Evolutionary conservation across 2,888 invertebrate species (phyloP), one percentile per base, ranked within the genome.

Genomic region (Eumerus sabulonum): DNA sequence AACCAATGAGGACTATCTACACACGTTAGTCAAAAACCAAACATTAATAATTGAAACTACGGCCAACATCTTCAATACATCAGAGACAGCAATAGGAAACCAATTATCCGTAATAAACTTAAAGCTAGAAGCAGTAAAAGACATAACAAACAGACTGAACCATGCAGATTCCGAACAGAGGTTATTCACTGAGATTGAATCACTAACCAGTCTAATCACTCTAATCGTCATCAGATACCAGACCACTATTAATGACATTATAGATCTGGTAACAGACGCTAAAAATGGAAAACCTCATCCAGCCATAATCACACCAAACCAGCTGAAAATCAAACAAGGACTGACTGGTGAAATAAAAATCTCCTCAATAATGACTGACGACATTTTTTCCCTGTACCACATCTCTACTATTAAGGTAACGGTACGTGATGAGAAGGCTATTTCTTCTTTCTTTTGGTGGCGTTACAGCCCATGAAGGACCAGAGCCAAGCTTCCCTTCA

Each of bases 301-400:
- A 11, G 5, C 36, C 36, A 36, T 36, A 9, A 11, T 36, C 18
- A 57, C 44, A n/a, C 1, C 45, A 45, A 59, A 17, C 40, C 40
- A n/a, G n/a, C n/a, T n/a, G n/a, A n/a, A n/a, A n/a, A 47, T 47
- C 36, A 59, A 17, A 47, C 27, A 36, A 59, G 13, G 36, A 0
- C 13, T n/a, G n/a, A n/a, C n/a, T n/a, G n/a, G n/a, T n/a, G n/a
- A n/a, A n/a, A n/a, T n/a, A n/a, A n/a, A n/a, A n/a, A n/a, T n/a
- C n/a, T n/a, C n/a, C n/a, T n/a, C n/a, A n/a, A n/a, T n/a, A n/a
- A n/a, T n/a, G n/a, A n/a, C n/a, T n/a, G n/a, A n/a, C n/a, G n/a
- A n/a, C n/a, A n/a, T n/a, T n/a, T n/a, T n/a, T n/a, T n/a, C n/a
- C n/a, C n/a, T n/a, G n/a, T n/a, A n/a, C n/a, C n/a, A n/a, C n/a